These are phyloP conservation scores for Poecilobothrus nobilitatus DNA, from an alignment of 2,888 invertebrate genomes.

Conservation along the genomic window DNA sequence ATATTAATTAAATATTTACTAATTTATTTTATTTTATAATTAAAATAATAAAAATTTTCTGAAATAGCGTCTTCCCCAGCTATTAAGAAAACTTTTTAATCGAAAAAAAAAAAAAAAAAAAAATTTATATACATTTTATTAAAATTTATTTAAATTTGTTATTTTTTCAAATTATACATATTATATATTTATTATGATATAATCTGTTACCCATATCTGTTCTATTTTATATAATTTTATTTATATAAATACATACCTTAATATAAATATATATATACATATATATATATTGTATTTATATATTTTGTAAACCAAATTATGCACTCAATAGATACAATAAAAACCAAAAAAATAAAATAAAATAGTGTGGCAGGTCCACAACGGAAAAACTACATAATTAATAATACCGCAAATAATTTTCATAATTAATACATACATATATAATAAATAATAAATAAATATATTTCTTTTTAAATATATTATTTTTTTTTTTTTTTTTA, in stretches of 20 bases:
- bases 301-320: too few relatives aligned
- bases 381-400: neutral
- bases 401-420: too few relatives aligned
- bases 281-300: too few relatives aligned
- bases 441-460: neutral
- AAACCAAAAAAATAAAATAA: neutral
- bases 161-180: slow-evolving; percentile 21
- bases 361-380: slow-evolving; percentile 7
- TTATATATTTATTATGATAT: slow-evolving; percentile 21
- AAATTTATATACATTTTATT: slow-evolving; percentile 24
- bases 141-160: too few relatives aligned
- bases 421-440: neutral
- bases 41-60: slow-evolving; percentile 27
- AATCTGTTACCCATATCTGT: slow-evolving; percentile 13
- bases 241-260: slow-evolving; percentile 22
- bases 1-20: neutral
- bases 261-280: slow-evolving; percentile 28
- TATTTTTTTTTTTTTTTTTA: neutral
- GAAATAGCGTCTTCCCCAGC: slow-evolving; percentile 44
- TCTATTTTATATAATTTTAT: slow-evolving; percentile 12
- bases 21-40: neutral
- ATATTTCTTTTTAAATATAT: neutral
- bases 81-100: slow-evolving; percentile 30
- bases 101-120: neutral
- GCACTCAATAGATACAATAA: too few relatives aligned